Base-by-base conservation (phyloP, 2,113 vertebrate genomes). In the Brachionichthys hirsutus region DNA sequence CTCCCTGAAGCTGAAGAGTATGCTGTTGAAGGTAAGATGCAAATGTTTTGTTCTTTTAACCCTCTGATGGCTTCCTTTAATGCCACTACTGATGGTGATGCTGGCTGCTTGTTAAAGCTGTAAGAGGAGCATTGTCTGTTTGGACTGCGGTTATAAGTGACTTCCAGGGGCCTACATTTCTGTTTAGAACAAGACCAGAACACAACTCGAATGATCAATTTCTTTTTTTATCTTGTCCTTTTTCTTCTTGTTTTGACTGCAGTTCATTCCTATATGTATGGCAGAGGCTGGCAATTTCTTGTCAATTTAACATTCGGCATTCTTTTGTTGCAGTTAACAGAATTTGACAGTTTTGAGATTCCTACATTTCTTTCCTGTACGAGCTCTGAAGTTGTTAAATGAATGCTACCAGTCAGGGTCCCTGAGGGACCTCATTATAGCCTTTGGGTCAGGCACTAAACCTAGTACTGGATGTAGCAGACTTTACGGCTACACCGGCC, bases 101-200 rank as follows among this genome's bases (percentile, higher is more conserved):
- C 54, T 62, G 61, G 79, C 58, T 76, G 77, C 75, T 77, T 67
- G 48, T 71, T 57, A 67, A 72, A 70, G 62, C 74, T 71, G 77
- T 67, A 38, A 49, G 80, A 83, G 85, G 80, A 70, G 81, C 85
- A 87, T 89, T 90, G 87, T 89, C 89, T 83, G 85, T 79, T 89
- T 92, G 91, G 91, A 91, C 90, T 91, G 91, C 88, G 90, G 91
- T 92, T 91, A 70, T 63, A 82, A 66, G 82, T 84, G 87, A 91
- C 89, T 74, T 79, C 70, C 76, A 74, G 68, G 84, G 89, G 86
- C 75, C 60, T 80, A 83, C 86, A 88, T 77, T 81, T 70, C 43
- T 40, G 51, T 75, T 73, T 71, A 15, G 12, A 79, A 62, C 13
- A 14, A 72, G 55, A 30, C 24, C 4, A 3, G 12, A 3, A 2